Base-by-base conservation (phyloP, 2,888 invertebrate species). In the Meteorus colon region DNA sequence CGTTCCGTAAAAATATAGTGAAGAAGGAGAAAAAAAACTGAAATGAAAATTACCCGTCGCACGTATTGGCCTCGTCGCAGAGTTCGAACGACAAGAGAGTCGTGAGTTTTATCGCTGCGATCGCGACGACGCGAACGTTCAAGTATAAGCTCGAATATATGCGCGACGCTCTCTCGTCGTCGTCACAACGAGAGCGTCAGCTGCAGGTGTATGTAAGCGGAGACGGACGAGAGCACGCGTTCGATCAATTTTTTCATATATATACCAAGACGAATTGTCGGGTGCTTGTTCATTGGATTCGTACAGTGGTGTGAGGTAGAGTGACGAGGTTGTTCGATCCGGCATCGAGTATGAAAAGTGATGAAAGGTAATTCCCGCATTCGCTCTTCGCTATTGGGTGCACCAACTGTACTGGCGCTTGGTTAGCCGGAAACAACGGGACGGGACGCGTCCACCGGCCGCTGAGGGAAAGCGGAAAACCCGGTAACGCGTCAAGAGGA, bases 41-140 rank as follows among this genome's bases (percentile, higher is more conserved):
- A 2, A 19, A 48, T 2, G n/a, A 55, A 75, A 75, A 78, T 78
- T 71, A 78, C 69, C 66, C 70, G 73, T 78, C 73, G 19, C 19
- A 78, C 75, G 78, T 78, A 69, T 62, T 65, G 67, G 63, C 70
- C 66, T 60, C 48, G 63, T 75, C 48, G 78, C 55, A 75, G 73
- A 78, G 75, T 75, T 75, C 73, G 62, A 77, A 74, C 72, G 75
- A 55, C 48, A 16, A 16, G 19, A 19, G 24, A 74, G 78, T 66
- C 41, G 59, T 75, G 55, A 48, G 62, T 74, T 75, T 78, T 78
- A 75, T 73, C 70, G 71, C 68, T 70, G 59, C 75, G 27, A 65
- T 59, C 37, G 67, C 66, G 59, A 37, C 31, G n/a, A 51, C 66
- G 67, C 63, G 70, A 27, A 60, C 55, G 48, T 63, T 41, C 34